Evolutionary conservation across 2,113 vertebrate genomes (phyloP).

Genomic region (Pantherophis guttatus): DNA sequence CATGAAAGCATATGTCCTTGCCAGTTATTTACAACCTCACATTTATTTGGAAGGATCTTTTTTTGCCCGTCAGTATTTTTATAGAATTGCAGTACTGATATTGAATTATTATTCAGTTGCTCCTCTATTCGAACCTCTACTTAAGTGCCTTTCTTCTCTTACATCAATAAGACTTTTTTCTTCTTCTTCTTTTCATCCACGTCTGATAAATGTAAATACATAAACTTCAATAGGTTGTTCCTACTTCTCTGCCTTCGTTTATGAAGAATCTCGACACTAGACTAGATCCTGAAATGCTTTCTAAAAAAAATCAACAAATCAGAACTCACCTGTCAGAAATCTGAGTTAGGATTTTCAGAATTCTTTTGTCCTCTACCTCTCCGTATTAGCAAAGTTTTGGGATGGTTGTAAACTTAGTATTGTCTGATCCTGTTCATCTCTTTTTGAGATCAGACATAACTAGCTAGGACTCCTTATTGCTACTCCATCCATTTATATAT

Average conservation of each 20-base stretch:
- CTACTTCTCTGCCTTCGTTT: not conserved
- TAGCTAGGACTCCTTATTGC: not conserved
- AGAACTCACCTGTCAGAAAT: not conserved
- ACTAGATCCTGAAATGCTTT: not conserved
- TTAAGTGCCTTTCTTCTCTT: not conserved
- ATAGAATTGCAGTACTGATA: not conserved
- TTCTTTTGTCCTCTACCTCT: not conserved
- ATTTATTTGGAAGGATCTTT: not conserved
- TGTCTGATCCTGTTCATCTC: not conserved
- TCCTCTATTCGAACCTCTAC: not conserved
- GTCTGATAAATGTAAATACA: not conserved
- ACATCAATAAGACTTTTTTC: not conserved
- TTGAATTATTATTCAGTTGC: not conserved
- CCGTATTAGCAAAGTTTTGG: not conserved
- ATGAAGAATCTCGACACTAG: not conserved
- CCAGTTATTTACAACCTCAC: not conserved
- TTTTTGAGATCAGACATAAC: not conserved
- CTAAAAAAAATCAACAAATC: not conserved
- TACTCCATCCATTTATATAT: not conserved
- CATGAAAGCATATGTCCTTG: not conserved
- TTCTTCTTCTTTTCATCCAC: not conserved
- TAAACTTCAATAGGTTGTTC: not conserved
- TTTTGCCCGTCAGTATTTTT: not conserved
- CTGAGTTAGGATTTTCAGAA: not conserved
- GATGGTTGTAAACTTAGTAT: not conserved